phyloP scores from a whole-genome alignment of 2,888 invertebrate species.

The Entomobrya proxima region DNA sequence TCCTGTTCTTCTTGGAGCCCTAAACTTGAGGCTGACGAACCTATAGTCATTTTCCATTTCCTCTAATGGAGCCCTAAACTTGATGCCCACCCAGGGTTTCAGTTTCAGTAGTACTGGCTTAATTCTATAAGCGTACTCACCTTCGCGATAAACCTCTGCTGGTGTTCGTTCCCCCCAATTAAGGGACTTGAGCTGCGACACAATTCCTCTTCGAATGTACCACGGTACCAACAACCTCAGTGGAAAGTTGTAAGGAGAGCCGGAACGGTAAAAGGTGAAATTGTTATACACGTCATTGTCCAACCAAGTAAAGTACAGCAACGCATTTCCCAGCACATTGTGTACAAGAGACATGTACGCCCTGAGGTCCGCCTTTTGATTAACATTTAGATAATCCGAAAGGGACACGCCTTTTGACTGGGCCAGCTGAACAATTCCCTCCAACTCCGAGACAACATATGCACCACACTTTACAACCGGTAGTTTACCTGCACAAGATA shows the following conservation, averaged over 20 bases:
- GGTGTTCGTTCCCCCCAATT: conserved; percentile 89
- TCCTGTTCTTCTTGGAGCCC: no score
- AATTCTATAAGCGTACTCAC: no score
- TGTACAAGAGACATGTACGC: conserved; percentile 95
- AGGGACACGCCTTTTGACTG: conserved; percentile 83
- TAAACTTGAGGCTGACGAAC: no score
- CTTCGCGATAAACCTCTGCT: conserved; percentile 82
- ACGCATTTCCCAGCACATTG: conserved; percentile 92
- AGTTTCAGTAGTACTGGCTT: no score
- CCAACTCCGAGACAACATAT: conserved; percentile 92
- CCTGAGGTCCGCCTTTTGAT: conserved; percentile 92
- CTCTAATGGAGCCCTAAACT: no score
- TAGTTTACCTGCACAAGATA: conserved; percentile 83
- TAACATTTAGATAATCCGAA: conserved; percentile 84
- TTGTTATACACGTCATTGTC: conserved; percentile 78
- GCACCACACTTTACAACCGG: conserved; percentile 95
- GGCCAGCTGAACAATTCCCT: conserved; percentile 84
- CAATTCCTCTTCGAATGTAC: conserved; percentile 84
- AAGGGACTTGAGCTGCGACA: conserved; percentile 85
- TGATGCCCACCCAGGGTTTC: no score
- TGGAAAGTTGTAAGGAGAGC: conserved; percentile 96
- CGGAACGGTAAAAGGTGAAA: conserved; percentile 90
- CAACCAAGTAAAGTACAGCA: conserved; percentile 73
- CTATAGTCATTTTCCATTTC: no score
- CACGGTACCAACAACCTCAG: conserved; percentile 88